phyloP scores from a whole-genome alignment of 2,113 vertebrate genomes.

The Zosterops borbonicus region DNA sequence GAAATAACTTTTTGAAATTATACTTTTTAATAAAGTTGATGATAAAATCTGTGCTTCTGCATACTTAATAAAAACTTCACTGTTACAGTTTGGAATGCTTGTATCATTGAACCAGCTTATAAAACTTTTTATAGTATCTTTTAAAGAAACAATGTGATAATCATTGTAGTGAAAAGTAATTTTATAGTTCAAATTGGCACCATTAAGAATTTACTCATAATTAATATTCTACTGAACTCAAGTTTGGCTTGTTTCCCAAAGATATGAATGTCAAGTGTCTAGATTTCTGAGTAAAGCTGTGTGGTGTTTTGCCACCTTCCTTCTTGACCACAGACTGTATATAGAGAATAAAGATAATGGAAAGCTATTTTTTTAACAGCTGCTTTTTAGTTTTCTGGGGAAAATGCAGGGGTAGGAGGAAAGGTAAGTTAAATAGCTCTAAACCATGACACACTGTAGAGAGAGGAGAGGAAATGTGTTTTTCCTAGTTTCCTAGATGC shows the following conservation, averaged over 20 bases:
- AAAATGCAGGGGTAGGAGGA: neutral
- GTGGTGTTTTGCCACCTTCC: neutral
- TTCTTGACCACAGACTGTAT: neutral
- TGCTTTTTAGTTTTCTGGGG: neutral
- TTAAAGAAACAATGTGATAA: neutral
- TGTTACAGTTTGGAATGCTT: neutral
- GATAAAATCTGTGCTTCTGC: neutral
- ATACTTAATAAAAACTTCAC: neutral
- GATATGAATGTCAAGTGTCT: neutral
- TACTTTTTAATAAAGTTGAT: neutral
- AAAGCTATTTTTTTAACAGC: neutral
- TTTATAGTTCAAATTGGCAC: neutral
- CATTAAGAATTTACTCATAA: neutral
- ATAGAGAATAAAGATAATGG: neutral
- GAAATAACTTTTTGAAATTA: neutral
- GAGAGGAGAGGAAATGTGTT: neutral
- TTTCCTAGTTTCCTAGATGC: neutral
- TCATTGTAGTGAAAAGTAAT: neutral
- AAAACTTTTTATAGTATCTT: neutral
- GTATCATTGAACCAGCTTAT: accelerated
- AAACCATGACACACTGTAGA: neutral
- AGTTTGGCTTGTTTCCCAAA: neutral
- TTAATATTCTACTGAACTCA: neutral
- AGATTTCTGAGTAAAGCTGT: neutral
- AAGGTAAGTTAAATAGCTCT: neutral